Evolutionary conservation across 2,797 vertebrate genomes (phyloP).

Genomic region (Balearica regulorum): DNA sequence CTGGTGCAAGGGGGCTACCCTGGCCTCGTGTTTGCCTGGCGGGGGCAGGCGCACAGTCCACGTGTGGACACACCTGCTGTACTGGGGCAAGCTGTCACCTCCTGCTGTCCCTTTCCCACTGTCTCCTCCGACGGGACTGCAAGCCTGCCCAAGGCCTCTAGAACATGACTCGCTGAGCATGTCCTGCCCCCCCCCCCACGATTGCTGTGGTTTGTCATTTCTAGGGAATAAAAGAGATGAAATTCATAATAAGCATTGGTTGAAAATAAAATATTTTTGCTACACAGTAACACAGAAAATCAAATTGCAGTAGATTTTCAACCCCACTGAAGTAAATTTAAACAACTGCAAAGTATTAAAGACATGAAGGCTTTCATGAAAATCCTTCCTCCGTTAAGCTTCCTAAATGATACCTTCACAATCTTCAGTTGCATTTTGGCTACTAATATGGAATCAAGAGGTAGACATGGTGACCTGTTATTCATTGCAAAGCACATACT

Average conservation of each 20-base stretch:
- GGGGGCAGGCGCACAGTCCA: neutral
- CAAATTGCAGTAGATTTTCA: neutral
- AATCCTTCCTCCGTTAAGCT: neutral
- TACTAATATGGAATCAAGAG: neutral
- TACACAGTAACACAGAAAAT: neutral
- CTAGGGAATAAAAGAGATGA: neutral
- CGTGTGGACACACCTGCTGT: accelerated
- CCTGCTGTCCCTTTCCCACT: neutral
- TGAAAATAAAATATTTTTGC: neutral
- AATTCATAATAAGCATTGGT: neutral
- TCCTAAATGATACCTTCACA: neutral
- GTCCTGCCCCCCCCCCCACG: neutral
- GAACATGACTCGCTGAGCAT: neutral
- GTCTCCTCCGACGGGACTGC: no score
- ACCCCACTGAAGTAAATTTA: neutral
- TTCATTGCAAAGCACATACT: neutral
- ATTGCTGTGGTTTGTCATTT: neutral
- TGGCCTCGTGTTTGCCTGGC: neutral
- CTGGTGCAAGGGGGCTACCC: neutral
- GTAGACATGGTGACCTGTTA: neutral
- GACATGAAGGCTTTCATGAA: neutral
- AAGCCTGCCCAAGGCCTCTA: neutral
- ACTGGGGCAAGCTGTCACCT: neutral
- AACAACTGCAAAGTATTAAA: neutral
- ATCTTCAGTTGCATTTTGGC: neutral